Percentiles rank a stretch among this genome's conserved stretches.
These are phyloP conservation scores for Acanthacorydalis orientalis DNA, from an alignment of 2,888 invertebrate genomes.

Conservation along the genomic window DNA sequence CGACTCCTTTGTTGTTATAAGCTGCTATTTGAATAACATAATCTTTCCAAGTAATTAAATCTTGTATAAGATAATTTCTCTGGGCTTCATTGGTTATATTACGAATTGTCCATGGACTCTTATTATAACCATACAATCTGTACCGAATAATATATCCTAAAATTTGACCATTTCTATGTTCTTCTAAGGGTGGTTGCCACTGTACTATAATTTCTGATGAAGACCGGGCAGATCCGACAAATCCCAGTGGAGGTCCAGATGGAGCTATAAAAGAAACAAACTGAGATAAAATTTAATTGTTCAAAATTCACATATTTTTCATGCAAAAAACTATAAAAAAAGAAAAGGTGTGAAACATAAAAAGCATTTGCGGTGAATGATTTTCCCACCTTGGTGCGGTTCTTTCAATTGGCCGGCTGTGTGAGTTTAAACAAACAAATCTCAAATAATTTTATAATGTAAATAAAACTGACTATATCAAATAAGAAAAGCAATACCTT, in stretches of 20 bases:
- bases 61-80: conserved; percentile 76
- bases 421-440: no score
- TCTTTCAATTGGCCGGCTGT: no score
- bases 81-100: conserved; percentile 90
- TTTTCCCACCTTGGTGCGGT: background rate
- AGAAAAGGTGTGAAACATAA: no score
- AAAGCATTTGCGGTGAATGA: no score
- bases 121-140: conserved; percentile 78
- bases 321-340: no score
- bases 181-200: conserved; percentile 91
- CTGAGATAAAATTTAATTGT: background rate
- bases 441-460: background rate
- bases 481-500: conserved; percentile 42
- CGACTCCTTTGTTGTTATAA: conserved; percentile 91
- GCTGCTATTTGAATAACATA: conserved; percentile 94
- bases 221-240: conserved; percentile 87
- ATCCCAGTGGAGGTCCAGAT: conserved; percentile 86
- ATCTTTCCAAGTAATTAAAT: conserved; percentile 94
- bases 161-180: conserved; percentile 89
- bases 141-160: conserved; percentile 86
- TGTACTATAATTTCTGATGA: conserved; percentile 92
- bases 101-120: conserved; percentile 79
- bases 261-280: conserved; percentile 49
- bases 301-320: background rate
- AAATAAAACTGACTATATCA: background rate